Evolutionary conservation across 92 coral and sea anemone species (phyloP).

Genomic region (Phenganax subtilis): DNA sequence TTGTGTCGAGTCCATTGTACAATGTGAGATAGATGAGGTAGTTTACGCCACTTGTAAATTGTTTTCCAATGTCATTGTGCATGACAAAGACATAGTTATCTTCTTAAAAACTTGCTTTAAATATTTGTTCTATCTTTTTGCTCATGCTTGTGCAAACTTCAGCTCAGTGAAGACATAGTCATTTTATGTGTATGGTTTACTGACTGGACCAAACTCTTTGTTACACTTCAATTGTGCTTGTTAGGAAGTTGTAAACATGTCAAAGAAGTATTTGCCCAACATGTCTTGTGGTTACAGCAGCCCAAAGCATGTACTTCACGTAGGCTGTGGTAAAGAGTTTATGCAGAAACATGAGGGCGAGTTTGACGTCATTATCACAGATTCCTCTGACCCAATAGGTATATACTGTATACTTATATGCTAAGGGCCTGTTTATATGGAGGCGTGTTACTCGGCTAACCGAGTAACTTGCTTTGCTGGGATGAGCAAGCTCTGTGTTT

Average conservation of each 20-base stretch:
- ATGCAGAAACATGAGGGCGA: conserved; percentile 81
- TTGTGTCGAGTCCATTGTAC: conserved; percentile 78
- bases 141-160: too few relatives aligned
- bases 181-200: neutral
- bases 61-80: too few relatives aligned
- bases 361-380: conserved; percentile 94
- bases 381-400: conserved; percentile 98
- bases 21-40: conserved; percentile 86
- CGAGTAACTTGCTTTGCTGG: neutral
- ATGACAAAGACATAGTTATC: too few relatives aligned
- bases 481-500: neutral
- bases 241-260: conserved; percentile 80
- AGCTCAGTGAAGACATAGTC: too few relatives aligned
- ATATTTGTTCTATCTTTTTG: too few relatives aligned
- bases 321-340: conserved; percentile 96
- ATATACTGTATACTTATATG: neutral
- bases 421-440: too few relatives aligned
- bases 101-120: too few relatives aligned
- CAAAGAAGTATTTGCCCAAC: conserved; percentile 76
- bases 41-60: conserved; percentile 23
- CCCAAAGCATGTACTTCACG: conserved; percentile 74
- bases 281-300: conserved; percentile 76
- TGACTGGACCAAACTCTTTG: neutral
- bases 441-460: conserved; percentile 12
- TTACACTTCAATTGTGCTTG: neutral